Conservation (phyloP, 1,140 invertebrate species). For the Hesperophylax magnus region DNA sequence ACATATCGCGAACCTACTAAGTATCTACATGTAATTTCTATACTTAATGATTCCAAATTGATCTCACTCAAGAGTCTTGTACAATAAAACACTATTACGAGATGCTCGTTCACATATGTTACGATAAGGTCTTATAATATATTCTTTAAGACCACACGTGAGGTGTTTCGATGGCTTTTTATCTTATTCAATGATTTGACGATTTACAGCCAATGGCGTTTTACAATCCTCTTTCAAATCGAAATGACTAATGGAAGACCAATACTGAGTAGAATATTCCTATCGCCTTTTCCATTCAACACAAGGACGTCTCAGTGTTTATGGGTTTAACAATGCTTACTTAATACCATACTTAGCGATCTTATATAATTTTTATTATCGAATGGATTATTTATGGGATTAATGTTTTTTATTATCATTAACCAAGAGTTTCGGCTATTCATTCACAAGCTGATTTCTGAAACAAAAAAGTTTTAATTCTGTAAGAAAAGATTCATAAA, state of each 20-base stretch:
- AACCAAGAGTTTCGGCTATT: too few relatives aligned
- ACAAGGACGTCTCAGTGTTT: too few relatives aligned
- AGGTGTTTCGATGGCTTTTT: conserved; percentile 53
- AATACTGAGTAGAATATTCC: neutral
- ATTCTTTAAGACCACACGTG: conserved; percentile 54
- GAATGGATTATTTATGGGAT: too few relatives aligned
- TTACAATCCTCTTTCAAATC: conserved; percentile 31
- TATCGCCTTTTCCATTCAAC: neutral
- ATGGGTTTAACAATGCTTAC: too few relatives aligned
- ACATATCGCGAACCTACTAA: too few relatives aligned
- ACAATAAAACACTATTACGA: conserved; percentile 56
- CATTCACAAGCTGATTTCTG: too few relatives aligned
- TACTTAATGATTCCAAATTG: conserved; percentile 16
- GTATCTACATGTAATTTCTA: conserved; percentile 22
- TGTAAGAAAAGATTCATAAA: too few relatives aligned
- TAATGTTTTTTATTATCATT: too few relatives aligned
- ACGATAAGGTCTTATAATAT: conserved; percentile 51
- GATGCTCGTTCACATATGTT: conserved; percentile 48
- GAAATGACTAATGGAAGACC: conserved; percentile 35
- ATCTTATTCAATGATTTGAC: conserved; percentile 56
- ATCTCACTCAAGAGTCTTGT: conserved; percentile 14
- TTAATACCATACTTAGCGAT: too few relatives aligned
- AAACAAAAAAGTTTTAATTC: too few relatives aligned
- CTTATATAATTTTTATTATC: too few relatives aligned
- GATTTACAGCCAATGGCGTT: conserved; percentile 52